Percentiles rank a stretch among this genome's conserved stretches.
Conservation (phyloP, 2,113 vertebrate species). For the Pterocles gutturalis region DNA sequence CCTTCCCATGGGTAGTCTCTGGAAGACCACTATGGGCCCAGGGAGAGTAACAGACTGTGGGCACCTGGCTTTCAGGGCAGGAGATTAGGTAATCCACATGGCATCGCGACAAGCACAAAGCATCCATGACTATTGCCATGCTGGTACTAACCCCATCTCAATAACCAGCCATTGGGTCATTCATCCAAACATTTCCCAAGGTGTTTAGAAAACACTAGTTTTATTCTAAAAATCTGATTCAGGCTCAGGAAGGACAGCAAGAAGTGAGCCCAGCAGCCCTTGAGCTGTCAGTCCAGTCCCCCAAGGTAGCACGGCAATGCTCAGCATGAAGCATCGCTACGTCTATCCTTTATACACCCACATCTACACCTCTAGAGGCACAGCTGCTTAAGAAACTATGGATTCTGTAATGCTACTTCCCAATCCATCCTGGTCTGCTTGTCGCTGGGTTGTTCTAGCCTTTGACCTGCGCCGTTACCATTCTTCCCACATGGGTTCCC, state of each 20-base stretch:
- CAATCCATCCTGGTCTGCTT: background rate
- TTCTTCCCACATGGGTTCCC: background rate
- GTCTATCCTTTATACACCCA: background rate
- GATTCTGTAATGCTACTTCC: background rate
- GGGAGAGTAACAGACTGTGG: background rate
- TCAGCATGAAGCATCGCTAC: background rate
- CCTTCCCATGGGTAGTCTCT: background rate
- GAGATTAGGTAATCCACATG: background rate
- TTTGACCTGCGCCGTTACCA: background rate
- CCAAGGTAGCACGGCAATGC: background rate
- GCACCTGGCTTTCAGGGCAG: background rate
- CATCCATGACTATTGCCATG: fast-evolving
- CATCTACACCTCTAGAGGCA: background rate
- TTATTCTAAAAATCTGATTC: background rate
- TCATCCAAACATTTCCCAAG: background rate
- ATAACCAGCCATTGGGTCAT: background rate
- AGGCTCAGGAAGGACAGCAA: background rate
- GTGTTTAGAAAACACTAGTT: background rate
- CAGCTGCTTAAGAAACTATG: background rate
- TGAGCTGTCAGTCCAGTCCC: background rate
- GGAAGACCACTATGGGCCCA: background rate
- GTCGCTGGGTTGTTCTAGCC: background rate
- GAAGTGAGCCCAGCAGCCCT: background rate
- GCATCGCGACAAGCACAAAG: background rate
- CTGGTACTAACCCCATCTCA: background rate